Evolutionary conservation across 2,113 vertebrate genomes (phyloP), one percentile per base, ranked within the genome.

Genomic region (Limnothrissa miodon): DNA sequence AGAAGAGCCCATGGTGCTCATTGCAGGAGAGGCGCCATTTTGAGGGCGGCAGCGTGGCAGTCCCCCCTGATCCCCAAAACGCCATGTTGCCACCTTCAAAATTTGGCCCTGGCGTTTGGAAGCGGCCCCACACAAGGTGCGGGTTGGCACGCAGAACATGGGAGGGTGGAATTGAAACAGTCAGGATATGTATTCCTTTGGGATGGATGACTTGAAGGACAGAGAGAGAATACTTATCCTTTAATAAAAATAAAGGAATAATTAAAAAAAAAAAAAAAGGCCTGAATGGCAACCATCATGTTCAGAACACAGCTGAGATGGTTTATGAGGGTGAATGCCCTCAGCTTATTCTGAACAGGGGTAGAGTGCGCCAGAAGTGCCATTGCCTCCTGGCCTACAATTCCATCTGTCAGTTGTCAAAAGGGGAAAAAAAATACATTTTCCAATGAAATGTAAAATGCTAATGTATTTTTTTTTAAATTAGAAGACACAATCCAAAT

Each of bases 241-340:
- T 74, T 11, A 36, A 2, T 6, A 74, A 15, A 59, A 59, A 59
- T 21, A 23, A 59, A 13, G 33, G 6, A 33, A 33, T 15, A 25
- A 62, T 1, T n/a, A n/a, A 15, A 70, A 70, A 25, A 70, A 33
- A 33, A 70, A 9, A 0, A 62, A 33, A 74, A 74, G 33, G 29
- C 29, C 29, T 13, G 1, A 36, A 36, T 62, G 59, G 83, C 83
- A 62, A 83, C 81, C 78, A 81, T 80, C 39, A 44, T 86, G 82
- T 86, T 90, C 88, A 87, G 81, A 87, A 85, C 0, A 83, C 81
- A 23, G 42, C 85, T 82, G 83, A 45, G 83, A 85, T 87, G 86
- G 83, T 36, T 66, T 78, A 83, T 86, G 86, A 79, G 59, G 78
- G 42, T 81, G 84, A 48, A 46, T 51, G 56, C 29, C 59, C 74